Percentiles rank a stretch among this genome's conserved stretches.
Conservation (phyloP, 1,140 invertebrate genomes). For the Amphibalanus amphitrite region DNA sequence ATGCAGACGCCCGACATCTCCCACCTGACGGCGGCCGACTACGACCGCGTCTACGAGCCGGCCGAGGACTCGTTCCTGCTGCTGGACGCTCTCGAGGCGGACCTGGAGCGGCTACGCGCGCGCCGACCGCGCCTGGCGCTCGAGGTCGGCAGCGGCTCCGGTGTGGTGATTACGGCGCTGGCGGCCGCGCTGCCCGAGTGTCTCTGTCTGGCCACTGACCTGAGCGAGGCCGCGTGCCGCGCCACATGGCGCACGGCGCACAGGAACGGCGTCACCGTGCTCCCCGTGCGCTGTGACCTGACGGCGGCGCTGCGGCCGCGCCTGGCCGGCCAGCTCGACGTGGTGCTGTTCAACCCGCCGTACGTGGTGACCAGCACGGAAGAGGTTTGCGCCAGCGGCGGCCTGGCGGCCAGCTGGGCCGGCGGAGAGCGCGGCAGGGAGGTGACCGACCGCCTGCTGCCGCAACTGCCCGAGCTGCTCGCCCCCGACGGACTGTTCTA, state of each 20-base stretch:
- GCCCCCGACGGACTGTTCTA: conserved; percentile 57
- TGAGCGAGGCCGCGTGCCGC: conserved; percentile 57
- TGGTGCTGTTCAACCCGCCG: conserved; percentile 92
- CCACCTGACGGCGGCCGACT: conserved; percentile 36
- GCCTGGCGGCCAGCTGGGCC: conserved; percentile 47
- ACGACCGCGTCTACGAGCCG: conserved; percentile 73
- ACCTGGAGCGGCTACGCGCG: conserved; percentile 40
- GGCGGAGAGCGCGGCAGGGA: conserved; percentile 56
- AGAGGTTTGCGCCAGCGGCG: conserved; percentile 38
- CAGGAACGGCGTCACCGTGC: conserved; percentile 42
- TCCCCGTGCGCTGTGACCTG: conserved; percentile 51
- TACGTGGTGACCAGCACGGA: conserved; percentile 73
- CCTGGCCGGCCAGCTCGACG: conserved; percentile 38
- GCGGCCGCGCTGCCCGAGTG: conserved; percentile 41
- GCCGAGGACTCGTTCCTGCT: conserved; percentile 89
- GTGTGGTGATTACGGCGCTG: conserved; percentile 73
- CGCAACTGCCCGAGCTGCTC: conserved; percentile 45
- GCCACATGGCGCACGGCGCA: conserved; percentile 44
- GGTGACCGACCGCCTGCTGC: conserved; percentile 59
- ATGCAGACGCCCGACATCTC: conserved; percentile 50
- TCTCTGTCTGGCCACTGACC: conserved; percentile 54
- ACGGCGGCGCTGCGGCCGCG: conserved; percentile 24
- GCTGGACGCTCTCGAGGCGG: conserved; percentile 77
- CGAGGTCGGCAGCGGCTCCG: conserved; percentile 87
- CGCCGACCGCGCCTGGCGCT: conserved; percentile 50